phyloP scores from a whole-genome alignment of 2,888 invertebrate species.

The Eristalinus aeneus region DNA sequence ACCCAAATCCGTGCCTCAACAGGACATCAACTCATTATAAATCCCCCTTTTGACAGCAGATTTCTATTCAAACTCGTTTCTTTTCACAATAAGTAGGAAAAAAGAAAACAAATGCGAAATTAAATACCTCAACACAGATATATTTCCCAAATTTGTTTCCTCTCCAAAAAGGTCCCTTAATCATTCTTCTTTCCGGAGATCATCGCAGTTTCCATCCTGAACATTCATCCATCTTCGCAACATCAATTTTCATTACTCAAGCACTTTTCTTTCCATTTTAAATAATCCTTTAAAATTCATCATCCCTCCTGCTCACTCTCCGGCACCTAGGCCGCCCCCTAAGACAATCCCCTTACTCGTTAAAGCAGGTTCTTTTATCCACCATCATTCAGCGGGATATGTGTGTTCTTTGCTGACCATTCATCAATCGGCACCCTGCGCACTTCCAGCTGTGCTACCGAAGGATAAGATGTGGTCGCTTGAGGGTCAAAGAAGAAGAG shows the following conservation, averaged over 20 bases:
- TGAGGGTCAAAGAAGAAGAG: not conserved
- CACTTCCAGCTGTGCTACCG: not conserved
- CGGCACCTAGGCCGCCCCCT: not conserved
- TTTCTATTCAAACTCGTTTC: not conserved
- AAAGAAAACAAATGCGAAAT: not conserved
- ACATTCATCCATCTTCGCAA: constrained; percentile 22
- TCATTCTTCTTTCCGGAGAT: constrained; percentile 49
- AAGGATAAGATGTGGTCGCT: not conserved
- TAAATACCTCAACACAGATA: constrained; percentile 25
- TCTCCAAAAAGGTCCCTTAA: constrained; percentile 32
- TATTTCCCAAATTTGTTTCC: constrained; percentile 47
- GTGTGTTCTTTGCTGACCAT: constrained; percentile 45
- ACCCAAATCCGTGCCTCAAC: not conserved
- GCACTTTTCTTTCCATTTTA: constrained; percentile 39
- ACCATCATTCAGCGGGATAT: constrained; percentile 2
- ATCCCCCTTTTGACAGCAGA: not conserved
- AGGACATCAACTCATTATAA: not conserved
- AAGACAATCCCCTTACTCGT: not conserved
- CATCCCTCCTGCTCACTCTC: not conserved
- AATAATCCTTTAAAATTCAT: constrained; percentile 40
- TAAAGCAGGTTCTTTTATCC: not conserved
- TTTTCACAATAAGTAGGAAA: no score
- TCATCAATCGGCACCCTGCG: constrained; percentile 45
- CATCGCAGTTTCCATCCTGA: not conserved
- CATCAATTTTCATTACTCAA: constrained; percentile 59